Conservation (phyloP, 2,888 invertebrate species). For the Aporophyla lueneburgensis region DNA sequence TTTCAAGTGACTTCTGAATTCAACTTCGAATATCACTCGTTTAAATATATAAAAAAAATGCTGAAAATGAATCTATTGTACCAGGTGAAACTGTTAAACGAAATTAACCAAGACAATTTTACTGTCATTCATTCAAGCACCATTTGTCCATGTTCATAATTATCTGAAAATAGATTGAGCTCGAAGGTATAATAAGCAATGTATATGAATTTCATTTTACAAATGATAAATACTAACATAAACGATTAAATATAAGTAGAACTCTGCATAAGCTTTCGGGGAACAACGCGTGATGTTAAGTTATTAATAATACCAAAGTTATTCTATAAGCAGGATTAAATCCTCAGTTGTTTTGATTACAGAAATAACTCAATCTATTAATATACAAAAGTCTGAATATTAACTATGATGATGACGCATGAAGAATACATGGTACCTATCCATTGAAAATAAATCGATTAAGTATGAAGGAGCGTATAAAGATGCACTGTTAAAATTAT, state of each 20-base stretch:
- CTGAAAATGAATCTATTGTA: not conserved
- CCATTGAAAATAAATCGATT: not conserved
- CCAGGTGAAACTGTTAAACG: conserved; percentile 7
- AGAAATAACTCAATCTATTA: not conserved
- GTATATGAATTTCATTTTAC: conserved; percentile 5
- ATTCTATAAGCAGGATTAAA: not conserved
- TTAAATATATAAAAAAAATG: conserved; percentile 1
- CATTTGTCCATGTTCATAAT: conserved; percentile 15
- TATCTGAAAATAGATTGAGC: not conserved
- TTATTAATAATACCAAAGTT: not conserved
- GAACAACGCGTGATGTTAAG: not conserved
- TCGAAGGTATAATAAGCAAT: conserved; percentile 3
- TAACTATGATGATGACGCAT: not conserved
- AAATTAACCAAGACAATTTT: not conserved
- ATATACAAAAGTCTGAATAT: not conserved
- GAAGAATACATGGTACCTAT: too few relatives aligned
- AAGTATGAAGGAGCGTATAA: not conserved
- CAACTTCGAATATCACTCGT: not conserved
- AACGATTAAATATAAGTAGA: too few relatives aligned
- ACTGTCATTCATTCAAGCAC: conserved; percentile 15
- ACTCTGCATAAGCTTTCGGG: too few relatives aligned
- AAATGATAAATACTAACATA: not conserved
- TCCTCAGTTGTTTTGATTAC: too few relatives aligned
- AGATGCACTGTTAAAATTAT: not conserved
- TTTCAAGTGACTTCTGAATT: not conserved